Evolutionary conservation across 2,888 invertebrate genomes (phyloP), one percentile per base, ranked within the genome.

Genomic region (Lapara coniferarum): DNA sequence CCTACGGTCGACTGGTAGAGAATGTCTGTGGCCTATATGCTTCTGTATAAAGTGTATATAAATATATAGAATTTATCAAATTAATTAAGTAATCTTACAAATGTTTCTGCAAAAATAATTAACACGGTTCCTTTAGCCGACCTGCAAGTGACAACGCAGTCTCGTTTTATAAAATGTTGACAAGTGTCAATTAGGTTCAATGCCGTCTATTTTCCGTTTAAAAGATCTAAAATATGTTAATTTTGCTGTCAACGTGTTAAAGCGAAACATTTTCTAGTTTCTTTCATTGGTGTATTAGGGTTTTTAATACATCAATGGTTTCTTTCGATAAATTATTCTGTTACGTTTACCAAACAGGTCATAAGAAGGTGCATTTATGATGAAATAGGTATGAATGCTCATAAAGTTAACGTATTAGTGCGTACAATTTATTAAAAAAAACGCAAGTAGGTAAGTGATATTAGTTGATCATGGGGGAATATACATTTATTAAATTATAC

Each of bases 251-350:
- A 59, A 4, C 59, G 16, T 12, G 19, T 44, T 46, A 46, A 44
- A 46, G 12, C 16, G 12, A 46, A 46, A 46, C 37, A 46, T 59
- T 59, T 59, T 59, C 59, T 46, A 59, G 59, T 44, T 59, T 59
- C 10, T 59, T 46, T 37, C n/a, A n/a, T n/a, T n/a, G n/a, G n/a
- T n/a, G n/a, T n/a, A n/a, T n/a, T n/a, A n/a, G n/a, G n/a, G n/a
- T n/a, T n/a, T n/a, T n/a, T n/a, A n/a, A n/a, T n/a, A n/a, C n/a
- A n/a, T n/a, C n/a, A n/a, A n/a, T n/a, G n/a, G n/a, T n/a, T n/a
- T n/a, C 10, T 59, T 46, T 37, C n/a, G 14, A 37, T 37, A 58
- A 58, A 58, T 37, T 14, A 58, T 30, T 25, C 5, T 59, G 16
- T 10, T 12, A 10, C 14, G n/a, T 10, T 46, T 59, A 46, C 44